Conservation (phyloP, 2,797 vertebrate species). For the Phyllotis vaccarum region DNA sequence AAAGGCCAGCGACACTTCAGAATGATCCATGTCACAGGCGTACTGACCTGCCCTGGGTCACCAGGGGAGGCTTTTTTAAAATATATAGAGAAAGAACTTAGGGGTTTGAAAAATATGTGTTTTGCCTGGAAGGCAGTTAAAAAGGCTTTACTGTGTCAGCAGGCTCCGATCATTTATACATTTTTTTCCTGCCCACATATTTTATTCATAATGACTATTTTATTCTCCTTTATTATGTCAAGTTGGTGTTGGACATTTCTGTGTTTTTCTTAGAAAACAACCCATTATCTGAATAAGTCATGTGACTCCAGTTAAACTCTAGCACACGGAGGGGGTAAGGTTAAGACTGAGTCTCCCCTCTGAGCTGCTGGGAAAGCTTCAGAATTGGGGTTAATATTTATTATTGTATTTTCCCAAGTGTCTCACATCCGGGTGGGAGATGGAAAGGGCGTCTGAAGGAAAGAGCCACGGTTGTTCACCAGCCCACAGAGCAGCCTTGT, state of each 20-base stretch:
- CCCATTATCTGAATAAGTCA: background rate
- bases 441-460: background rate
- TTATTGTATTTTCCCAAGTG: background rate
- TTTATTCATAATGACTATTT: slow-evolving; percentile 86
- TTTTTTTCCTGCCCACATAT: slow-evolving; percentile 81
- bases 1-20: slow-evolving; percentile 79
- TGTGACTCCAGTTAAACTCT: background rate
- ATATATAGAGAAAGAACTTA: slow-evolving; percentile 53
- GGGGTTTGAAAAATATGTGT: slow-evolving; percentile 84
- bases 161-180: slow-evolving; percentile 78
- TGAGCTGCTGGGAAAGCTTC: background rate
- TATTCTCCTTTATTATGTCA: slow-evolving; percentile 81
- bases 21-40: slow-evolving; percentile 83
- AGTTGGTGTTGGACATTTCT: slow-evolving; percentile 64
- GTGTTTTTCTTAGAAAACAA: slow-evolving; percentile 55
- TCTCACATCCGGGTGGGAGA: fast-evolving
- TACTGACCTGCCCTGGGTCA: slow-evolving; percentile 79
- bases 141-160: slow-evolving; percentile 85
- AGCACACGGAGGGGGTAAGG: too few species aligned
- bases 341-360: background rate
- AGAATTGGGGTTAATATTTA: background rate
- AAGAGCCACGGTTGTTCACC: fast-evolving
- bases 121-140: slow-evolving; percentile 84
- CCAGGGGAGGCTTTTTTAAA: slow-evolving; percentile 36
- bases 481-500: too few species aligned